These are phyloP conservation scores for Ochotona curzoniae DNA, from an alignment of 2,113 vertebrate genomes.

Conservation along the genomic window DNA sequence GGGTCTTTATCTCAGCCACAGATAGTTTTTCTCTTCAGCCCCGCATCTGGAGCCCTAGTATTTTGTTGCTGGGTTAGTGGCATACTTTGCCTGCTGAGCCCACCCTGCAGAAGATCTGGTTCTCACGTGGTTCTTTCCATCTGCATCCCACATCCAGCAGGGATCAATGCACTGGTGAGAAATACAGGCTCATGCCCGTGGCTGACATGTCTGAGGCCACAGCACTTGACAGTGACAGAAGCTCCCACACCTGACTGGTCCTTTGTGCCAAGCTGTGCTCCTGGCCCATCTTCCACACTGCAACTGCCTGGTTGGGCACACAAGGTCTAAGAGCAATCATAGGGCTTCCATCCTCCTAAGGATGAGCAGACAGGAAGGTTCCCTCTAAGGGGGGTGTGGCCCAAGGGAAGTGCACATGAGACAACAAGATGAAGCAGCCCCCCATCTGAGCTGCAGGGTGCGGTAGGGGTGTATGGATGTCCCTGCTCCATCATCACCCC, in stretches of 20 bases:
- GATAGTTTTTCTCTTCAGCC: not conserved
- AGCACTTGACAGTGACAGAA: not conserved
- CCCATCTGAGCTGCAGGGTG: not conserved
- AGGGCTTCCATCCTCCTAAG: not conserved
- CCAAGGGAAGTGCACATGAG: not conserved
- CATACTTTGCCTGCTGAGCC: fast-evolving
- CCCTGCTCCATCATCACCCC: too few relatives aligned
- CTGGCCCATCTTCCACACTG: too few relatives aligned
- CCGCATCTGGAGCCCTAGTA: not conserved
- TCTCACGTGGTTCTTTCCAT: not conserved
- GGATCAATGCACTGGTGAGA: not conserved
- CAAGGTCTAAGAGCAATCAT: not conserved
- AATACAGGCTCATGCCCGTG: not conserved
- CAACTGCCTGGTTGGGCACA: not conserved
- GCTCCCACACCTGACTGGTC: not conserved
- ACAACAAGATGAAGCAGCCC: not conserved
- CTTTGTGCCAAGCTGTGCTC: fast-evolving
- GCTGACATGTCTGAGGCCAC: not conserved
- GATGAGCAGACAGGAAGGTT: not conserved
- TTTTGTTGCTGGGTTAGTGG: too few relatives aligned
- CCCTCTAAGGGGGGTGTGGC: not conserved
- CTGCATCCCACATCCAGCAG: not conserved
- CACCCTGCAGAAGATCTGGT: not conserved
- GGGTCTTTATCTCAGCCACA: not conserved
- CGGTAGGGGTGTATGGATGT: not conserved